Conservation (phyloP, 64 coral and sea anemone genomes). For the Exaiptasia diaphana region DNA sequence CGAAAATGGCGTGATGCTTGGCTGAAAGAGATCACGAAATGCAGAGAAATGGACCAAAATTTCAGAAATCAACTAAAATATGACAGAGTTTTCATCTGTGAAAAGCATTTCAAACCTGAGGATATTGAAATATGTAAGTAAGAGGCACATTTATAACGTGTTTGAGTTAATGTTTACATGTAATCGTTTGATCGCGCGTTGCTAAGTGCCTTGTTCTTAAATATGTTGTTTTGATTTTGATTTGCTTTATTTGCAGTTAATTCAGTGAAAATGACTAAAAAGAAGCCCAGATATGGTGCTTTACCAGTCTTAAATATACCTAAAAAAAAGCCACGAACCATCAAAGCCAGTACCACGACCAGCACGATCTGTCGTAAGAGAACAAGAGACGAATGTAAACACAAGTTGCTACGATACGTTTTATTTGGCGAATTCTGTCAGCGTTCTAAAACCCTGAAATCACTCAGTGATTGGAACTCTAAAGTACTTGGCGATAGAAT, state of each 20-base stretch:
- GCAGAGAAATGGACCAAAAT: no score
- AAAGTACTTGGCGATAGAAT: conserved; percentile 21
- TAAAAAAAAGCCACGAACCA: conserved; percentile 8
- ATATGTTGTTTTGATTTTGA: no score
- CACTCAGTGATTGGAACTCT: conserved; percentile 1
- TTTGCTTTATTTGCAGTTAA: not conserved
- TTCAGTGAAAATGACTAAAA: conserved; percentile 27
- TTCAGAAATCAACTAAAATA: no score
- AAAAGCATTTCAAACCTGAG: no score
- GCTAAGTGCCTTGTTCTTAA: no score
- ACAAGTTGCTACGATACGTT: conserved; percentile 14
- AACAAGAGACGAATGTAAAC: not conserved
- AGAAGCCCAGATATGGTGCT: conserved; percentile 20
- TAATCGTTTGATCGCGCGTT: no score
- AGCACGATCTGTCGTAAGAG: not conserved
- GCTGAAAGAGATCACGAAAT: no score
- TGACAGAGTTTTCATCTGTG: no score
- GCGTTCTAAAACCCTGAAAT: not conserved
- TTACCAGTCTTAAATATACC: conserved; percentile 11
- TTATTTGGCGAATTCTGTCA: conserved; percentile 7
- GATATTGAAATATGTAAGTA: no score
- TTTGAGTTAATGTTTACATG: no score
- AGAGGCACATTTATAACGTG: no score
- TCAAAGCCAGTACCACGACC: not conserved
- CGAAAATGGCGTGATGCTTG: no score